Conservation (phyloP, 2,113 vertebrate species). For the Cynoglossus semilaevis region DNA sequence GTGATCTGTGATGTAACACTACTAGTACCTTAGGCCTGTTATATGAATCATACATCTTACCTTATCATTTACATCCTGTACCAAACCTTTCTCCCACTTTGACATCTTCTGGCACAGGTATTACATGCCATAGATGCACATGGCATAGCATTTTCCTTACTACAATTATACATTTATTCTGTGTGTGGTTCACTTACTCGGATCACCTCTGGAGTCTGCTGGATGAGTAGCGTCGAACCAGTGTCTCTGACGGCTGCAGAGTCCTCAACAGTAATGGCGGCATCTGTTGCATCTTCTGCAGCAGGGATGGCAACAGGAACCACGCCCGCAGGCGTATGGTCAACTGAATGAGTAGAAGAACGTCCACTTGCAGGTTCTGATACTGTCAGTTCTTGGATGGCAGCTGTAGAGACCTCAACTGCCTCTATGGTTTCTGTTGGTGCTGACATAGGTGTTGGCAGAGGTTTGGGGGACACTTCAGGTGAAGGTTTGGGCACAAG, state of each 20-base stretch:
- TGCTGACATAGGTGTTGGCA: constrained; percentile 18
- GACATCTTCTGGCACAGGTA: too few relatives aligned
- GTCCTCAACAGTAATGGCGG: constrained; percentile 34
- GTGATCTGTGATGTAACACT: too few relatives aligned
- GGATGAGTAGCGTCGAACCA: constrained; percentile 84
- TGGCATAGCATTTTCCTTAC: too few relatives aligned
- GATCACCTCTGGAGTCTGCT: constrained; percentile 91
- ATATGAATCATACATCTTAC: too few relatives aligned
- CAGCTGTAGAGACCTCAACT: constrained; percentile 16
- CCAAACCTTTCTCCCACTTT: too few relatives aligned
- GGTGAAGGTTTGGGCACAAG: constrained; percentile 20
- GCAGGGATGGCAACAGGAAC: constrained; percentile 4
- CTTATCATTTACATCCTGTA: too few relatives aligned
- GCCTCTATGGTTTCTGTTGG: constrained; percentile 16
- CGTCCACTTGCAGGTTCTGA: constrained; percentile 20
- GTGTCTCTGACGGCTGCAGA: constrained; percentile 70
- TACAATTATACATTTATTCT: too few relatives aligned
- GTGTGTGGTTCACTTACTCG: constrained; percentile 81
- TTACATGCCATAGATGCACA: too few relatives aligned
- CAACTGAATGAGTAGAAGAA: constrained; percentile 12
- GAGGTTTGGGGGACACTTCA: constrained; percentile 7
- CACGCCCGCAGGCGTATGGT: constrained; percentile 13
- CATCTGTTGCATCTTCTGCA: constrained; percentile 8
- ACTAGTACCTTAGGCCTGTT: too few relatives aligned
- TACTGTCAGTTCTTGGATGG: background rate